Conservation (phyloP, 92 coral and sea anemone species). For the Isaurus tuberculatus region DNA sequence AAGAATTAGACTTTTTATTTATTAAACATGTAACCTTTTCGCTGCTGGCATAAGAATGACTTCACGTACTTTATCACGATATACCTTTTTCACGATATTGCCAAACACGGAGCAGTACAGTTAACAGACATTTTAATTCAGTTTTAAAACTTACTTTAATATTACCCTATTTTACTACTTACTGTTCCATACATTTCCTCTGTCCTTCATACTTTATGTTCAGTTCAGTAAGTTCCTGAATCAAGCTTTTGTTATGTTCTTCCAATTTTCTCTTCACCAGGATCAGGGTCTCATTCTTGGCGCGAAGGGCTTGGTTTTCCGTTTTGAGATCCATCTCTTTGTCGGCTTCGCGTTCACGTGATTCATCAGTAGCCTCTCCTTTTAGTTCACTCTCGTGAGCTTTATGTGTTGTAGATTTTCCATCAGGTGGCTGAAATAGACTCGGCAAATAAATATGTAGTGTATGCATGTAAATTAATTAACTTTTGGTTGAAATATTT, state of each 20-base stretch:
- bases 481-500: too few species aligned
- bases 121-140: too few species aligned
- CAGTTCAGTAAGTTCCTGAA: slow-evolving; percentile 69
- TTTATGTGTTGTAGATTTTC: background rate
- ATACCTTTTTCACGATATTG: too few species aligned
- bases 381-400: background rate
- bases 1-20: too few species aligned
- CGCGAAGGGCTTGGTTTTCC: slow-evolving; percentile 48
- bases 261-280: slow-evolving; percentile 69
- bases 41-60: too few species aligned
- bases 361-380: background rate
- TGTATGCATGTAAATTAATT: too few species aligned
- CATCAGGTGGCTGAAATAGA: slow-evolving; percentile 1
- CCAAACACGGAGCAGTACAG: too few species aligned
- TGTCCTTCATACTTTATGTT: slow-evolving; percentile 63
- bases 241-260: slow-evolving; percentile 71
- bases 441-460: background rate
- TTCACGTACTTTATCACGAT: too few species aligned
- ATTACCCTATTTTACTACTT: slow-evolving; percentile 17
- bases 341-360: background rate
- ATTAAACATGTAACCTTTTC: too few species aligned
- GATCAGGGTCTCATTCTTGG: slow-evolving; percentile 66
- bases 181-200: slow-evolving; percentile 59
- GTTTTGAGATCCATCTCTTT: background rate
- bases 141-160: too few species aligned